These are phyloP conservation scores for Cantharis rufa DNA, from an alignment of 2,888 invertebrate genomes.

Conservation along the genomic window DNA sequence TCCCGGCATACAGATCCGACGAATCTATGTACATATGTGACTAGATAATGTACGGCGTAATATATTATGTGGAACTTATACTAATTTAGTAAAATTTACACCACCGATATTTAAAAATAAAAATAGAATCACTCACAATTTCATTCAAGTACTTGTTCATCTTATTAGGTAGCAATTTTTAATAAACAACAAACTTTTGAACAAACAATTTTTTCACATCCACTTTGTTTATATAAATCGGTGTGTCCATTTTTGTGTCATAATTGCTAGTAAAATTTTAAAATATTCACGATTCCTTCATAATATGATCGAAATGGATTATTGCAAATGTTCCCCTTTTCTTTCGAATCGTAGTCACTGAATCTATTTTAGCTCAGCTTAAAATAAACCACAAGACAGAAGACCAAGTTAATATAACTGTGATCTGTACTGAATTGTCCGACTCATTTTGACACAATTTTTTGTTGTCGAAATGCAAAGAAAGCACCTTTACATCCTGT, in stretches of 20 bases:
- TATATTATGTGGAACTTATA: not conserved
- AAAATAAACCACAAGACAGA: constrained; percentile 32
- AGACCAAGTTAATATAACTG: constrained; percentile 31
- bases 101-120: not conserved
- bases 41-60: constrained; percentile 42
- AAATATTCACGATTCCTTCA: constrained; percentile 9
- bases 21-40: constrained; percentile 65
- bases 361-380: constrained; percentile 29
- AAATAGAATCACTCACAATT: constrained; percentile 2
- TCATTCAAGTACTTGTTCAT: constrained; percentile 2
- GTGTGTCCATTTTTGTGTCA: not conserved
- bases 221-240: not conserved
- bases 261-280: constrained; percentile 6
- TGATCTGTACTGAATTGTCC: constrained; percentile 30
- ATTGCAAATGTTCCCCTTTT: constrained; percentile 32
- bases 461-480: not conserved
- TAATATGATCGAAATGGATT: constrained; percentile 28
- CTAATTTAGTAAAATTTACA: not conserved
- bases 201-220: not conserved
- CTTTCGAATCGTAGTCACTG: constrained; percentile 30
- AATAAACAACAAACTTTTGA: not conserved
- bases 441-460: constrained; percentile 16
- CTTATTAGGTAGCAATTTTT: not conserved
- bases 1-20: constrained; percentile 65
- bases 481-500: not conserved